Evolutionary conservation across 2,797 vertebrate genomes (phyloP).

Genomic region (Macroramphosus scolopax): DNA sequence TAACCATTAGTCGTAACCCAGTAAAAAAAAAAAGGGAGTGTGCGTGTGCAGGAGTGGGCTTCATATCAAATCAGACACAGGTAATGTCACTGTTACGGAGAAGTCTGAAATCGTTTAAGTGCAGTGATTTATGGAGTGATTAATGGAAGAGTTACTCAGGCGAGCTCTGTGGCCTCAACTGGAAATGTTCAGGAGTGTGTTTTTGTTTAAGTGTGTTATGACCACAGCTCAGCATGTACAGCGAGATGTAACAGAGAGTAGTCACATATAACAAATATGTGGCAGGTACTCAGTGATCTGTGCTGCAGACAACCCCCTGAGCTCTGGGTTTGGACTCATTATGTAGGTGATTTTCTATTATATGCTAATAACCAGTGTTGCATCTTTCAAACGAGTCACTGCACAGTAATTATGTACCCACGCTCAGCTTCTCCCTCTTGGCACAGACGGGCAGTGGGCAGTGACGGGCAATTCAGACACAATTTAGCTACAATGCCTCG

Average conservation of each 20-base stretch:
- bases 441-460: conserved; percentile 63
- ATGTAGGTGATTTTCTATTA: conserved; percentile 57
- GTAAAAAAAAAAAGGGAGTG: conserved; percentile 14
- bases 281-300: conserved; percentile 34
- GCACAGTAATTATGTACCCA: conserved; percentile 53
- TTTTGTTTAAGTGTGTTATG: conserved; percentile 51
- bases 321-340: conserved; percentile 34
- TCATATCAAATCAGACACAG: conserved; percentile 47
- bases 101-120: conserved; percentile 55
- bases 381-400: conserved; percentile 61
- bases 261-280: conserved; percentile 7
- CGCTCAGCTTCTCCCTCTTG: conserved; percentile 52
- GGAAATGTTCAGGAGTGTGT: conserved; percentile 49
- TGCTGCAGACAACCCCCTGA: conserved; percentile 28
- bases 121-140: conserved; percentile 60
- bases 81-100: conserved; percentile 47
- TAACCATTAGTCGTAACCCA: conserved; percentile 50
- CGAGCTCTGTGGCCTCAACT: conserved; percentile 50
- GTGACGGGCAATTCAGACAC: conserved; percentile 73
- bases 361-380: conserved; percentile 56
- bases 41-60: background rate
- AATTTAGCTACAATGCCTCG: conserved; percentile 76
- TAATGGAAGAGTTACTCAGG: conserved; percentile 51
- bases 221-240: conserved; percentile 24
- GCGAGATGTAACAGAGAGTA: conserved; percentile 12